These are phyloP conservation scores for Etheostoma cragini DNA, from an alignment of 2,113 vertebrate species.

Conservation along the genomic window DNA sequence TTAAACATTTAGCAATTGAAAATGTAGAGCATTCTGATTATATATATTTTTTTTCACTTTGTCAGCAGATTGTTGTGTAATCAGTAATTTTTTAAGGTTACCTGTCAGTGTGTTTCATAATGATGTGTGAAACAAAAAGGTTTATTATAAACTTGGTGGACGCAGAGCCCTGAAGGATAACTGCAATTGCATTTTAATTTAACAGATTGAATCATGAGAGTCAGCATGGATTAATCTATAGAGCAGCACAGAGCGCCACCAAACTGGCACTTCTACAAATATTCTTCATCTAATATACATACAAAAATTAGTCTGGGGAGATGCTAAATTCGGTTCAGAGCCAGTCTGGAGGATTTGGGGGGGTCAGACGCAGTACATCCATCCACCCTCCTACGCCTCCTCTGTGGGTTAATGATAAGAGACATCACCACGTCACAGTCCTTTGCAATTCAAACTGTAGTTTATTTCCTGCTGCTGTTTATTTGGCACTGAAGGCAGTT, in stretches of 20 bases:
- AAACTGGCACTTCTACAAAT: conserved; percentile 19
- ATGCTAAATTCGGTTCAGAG: conserved; percentile 21
- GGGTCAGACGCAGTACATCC: background rate
- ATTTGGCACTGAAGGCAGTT: conserved; percentile 42
- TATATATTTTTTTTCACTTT: conserved; percentile 7
- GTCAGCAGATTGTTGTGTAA: background rate
- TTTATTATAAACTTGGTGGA: conserved; percentile 14
- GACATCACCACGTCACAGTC: conserved; percentile 27
- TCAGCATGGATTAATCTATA: conserved; percentile 17
- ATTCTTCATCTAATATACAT: conserved; percentile 39
- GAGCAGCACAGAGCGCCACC: background rate
- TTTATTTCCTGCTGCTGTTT: conserved; percentile 59
- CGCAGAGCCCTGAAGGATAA: background rate
- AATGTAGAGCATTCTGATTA: conserved; percentile 16
- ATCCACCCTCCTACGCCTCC: conserved; percentile 15
- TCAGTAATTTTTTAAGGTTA: conserved; percentile 24
- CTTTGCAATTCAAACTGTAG: conserved; percentile 48
- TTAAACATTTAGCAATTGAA: conserved; percentile 28
- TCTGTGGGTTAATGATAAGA: conserved; percentile 39
- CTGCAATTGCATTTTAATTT: conserved; percentile 21
- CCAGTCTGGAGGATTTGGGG: background rate
- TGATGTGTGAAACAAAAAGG: conserved; percentile 1
- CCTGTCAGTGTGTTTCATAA: conserved; percentile 14
- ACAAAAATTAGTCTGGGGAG: conserved; percentile 16
- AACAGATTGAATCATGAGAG: conserved; percentile 43